Conservation (phyloP, 2,797 vertebrate species). For the Microctenopoma lineatum region DNA sequence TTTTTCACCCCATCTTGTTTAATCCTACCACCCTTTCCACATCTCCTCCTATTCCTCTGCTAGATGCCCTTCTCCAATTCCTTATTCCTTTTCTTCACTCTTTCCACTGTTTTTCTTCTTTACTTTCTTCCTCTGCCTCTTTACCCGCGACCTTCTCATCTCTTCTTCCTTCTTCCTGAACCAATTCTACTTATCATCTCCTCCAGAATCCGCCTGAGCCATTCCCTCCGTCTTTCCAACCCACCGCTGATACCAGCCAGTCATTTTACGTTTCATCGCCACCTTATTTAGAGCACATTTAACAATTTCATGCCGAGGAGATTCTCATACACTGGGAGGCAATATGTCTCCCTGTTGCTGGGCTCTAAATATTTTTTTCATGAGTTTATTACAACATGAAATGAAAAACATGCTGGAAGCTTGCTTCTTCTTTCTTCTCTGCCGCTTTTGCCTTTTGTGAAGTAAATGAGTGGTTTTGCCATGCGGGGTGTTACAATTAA, state of each 20-base stretch:
- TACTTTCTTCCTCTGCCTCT: background rate
- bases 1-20: background rate
- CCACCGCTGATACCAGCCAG: slow-evolving; percentile 25
- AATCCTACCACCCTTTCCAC: background rate
- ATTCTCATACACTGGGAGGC: slow-evolving; percentile 25
- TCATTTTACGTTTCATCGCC: slow-evolving; percentile 49
- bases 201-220: slow-evolving; percentile 30
- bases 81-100: background rate
- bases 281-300: slow-evolving; percentile 49
- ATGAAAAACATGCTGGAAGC: slow-evolving; percentile 9
- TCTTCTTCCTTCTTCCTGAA: background rate
- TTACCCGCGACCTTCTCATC: background rate
- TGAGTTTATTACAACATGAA: slow-evolving; percentile 53
- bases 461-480: slow-evolving; percentile 15
- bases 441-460: slow-evolving; percentile 6
- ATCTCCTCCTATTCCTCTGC: background rate
- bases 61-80: background rate
- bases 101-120: background rate
- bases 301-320: slow-evolving; percentile 44
- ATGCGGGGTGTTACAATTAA: slow-evolving; percentile 38
- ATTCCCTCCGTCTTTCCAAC: slow-evolving; percentile 7
- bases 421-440: slow-evolving; percentile 28
- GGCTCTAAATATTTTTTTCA: slow-evolving; percentile 37
- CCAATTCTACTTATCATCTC: slow-evolving; percentile 33
- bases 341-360: slow-evolving; percentile 31